Evolutionary conservation across 1,140 invertebrate genomes (phyloP).

Genomic region (Habropoda laboriosa): DNA sequence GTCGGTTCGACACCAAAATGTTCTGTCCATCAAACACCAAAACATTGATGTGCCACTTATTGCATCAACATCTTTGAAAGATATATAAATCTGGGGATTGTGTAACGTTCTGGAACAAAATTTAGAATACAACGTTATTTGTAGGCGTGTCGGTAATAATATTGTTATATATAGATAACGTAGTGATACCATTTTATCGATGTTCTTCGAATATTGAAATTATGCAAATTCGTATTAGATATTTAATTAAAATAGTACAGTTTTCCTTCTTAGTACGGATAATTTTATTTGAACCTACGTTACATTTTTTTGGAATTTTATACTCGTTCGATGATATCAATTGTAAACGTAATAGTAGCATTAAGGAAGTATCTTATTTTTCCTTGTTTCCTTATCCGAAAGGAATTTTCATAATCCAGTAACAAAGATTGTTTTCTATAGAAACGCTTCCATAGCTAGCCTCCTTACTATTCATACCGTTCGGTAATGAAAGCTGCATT

Average conservation of each 20-base stretch:
- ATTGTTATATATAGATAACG: background rate
- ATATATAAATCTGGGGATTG: slow-evolving; percentile 69
- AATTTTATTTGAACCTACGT: too few relatives aligned
- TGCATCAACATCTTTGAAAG: slow-evolving; percentile 38
- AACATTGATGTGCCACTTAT: background rate
- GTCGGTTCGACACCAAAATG: slow-evolving; percentile 69
- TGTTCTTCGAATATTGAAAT: background rate
- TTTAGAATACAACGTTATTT: slow-evolving; percentile 1
- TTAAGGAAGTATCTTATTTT: too few relatives aligned
- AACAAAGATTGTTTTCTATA: too few relatives aligned
- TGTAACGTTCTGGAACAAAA: slow-evolving; percentile 67
- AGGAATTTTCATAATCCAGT: too few relatives aligned
- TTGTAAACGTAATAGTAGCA: background rate
- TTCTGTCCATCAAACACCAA: slow-evolving; percentile 52
- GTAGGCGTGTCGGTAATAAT: background rate
- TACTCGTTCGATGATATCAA: background rate
- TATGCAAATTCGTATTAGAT: background rate
- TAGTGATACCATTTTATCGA: background rate
- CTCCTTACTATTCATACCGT: background rate
- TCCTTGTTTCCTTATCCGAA: too few relatives aligned
- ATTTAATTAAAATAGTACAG: background rate
- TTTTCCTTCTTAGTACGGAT: background rate
- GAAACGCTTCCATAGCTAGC: background rate
- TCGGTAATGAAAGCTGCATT: background rate
- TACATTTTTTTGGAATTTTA: background rate